Percentiles rank a stretch among this genome's conserved stretches.
Conservation (phyloP, 2,113 vertebrate genomes). For the Sisor rabdophorus region DNA sequence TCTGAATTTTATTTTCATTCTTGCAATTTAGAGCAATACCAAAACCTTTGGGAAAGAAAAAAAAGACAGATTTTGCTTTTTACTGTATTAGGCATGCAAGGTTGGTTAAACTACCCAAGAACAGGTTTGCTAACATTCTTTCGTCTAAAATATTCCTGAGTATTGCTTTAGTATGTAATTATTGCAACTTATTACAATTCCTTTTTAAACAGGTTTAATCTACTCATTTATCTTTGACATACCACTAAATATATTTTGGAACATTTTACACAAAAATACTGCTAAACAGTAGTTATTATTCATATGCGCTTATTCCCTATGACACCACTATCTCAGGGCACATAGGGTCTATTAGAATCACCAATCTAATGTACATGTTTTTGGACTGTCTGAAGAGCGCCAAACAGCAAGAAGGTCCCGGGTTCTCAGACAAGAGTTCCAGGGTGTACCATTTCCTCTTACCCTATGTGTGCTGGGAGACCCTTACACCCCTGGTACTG, state of each 20-base stretch:
- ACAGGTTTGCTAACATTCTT: neutral
- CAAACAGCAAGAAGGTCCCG: too few species aligned
- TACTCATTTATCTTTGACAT: neutral
- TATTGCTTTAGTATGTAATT: neutral
- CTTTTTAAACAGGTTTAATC: neutral
- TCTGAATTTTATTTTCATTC: neutral
- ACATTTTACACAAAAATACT: neutral
- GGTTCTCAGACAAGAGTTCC: too few species aligned
- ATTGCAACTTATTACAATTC: neutral
- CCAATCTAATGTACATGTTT: too few species aligned
- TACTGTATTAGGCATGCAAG: neutral
- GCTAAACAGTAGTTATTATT: neutral
- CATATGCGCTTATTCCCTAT: too few species aligned
- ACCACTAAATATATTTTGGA: neutral
- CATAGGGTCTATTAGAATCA: too few species aligned
- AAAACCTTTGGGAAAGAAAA: neutral
- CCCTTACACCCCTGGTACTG: too few species aligned
- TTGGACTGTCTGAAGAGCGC: too few species aligned
- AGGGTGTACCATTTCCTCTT: too few species aligned
- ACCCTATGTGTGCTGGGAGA: too few species aligned
- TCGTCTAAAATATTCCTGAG: neutral
- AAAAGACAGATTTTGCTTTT: neutral
- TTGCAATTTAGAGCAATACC: neutral
- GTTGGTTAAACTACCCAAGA: neutral
- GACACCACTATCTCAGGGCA: too few species aligned